Evolutionary conservation across 2,888 invertebrate species (phyloP).

Genomic region (Scaptomyza flava): DNA sequence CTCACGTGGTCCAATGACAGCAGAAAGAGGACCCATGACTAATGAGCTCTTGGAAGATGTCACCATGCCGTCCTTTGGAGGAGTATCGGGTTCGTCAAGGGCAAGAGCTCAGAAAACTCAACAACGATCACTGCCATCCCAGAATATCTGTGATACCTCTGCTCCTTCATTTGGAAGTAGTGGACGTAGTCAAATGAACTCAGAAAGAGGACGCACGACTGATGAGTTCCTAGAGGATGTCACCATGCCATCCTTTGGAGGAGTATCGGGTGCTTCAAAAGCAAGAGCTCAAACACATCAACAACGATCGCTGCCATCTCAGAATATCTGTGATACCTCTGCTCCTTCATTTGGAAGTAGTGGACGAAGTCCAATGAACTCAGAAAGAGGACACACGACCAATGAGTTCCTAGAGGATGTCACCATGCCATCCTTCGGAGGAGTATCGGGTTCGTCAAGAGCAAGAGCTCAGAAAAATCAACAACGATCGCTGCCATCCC

Average conservation of each 20-base stretch:
- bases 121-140: constrained; percentile 4
- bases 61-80: constrained; percentile 14
- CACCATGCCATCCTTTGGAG: background rate
- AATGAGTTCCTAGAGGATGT: constrained; percentile 23
- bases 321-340: background rate
- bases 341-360: constrained; percentile 4
- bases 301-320: background rate
- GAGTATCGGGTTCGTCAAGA: constrained; percentile 10
- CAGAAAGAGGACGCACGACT: background rate
- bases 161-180: constrained; percentile 6
- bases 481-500: constrained; percentile 8
- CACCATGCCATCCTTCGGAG: constrained; percentile 27
- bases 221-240: background rate
- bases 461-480: background rate
- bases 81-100: background rate
- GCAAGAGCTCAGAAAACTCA: background rate
- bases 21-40: background rate
- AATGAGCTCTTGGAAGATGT: constrained; percentile 26
- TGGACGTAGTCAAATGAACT: background rate
- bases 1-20: too few relatives aligned
- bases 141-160: constrained; percentile 11
- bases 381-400: background rate
- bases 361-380: background rate
- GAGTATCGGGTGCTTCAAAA: background rate
- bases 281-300: background rate